Percentiles rank a stretch among this genome's conserved stretches.
Conservation (phyloP, 1,140 invertebrate species). For the Dolichoris vasculosae region DNA sequence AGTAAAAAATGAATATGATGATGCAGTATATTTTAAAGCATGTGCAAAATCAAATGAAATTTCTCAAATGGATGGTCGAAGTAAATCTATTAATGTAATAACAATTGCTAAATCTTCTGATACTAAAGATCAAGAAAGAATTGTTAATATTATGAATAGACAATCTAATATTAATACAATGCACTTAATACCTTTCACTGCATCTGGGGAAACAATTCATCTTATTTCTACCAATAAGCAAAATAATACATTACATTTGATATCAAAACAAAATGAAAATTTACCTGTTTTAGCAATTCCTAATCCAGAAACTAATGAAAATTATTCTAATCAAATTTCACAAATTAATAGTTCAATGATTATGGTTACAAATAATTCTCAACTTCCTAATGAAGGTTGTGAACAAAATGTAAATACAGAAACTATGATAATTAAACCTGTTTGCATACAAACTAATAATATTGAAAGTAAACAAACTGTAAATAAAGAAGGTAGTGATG, state of each 20-base stretch:
- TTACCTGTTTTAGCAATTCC: conserved; percentile 65
- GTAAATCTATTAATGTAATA: conserved; percentile 39
- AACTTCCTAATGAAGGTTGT: background rate
- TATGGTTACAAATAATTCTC: background rate
- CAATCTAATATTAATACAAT: conserved; percentile 8
- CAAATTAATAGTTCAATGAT: conserved; percentile 50
- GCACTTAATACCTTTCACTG: conserved; percentile 48
- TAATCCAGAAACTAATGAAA: conserved; percentile 64
- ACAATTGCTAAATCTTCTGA: conserved; percentile 38
- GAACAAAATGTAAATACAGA: background rate
- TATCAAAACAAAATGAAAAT: conserved; percentile 66
- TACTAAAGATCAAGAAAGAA: background rate
- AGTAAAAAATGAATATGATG: conserved; percentile 50
- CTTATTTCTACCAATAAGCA: conserved; percentile 56
- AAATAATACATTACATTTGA: conserved; percentile 63
- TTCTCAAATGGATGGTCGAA: background rate
- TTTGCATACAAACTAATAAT: background rate
- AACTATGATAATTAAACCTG: conserved; percentile 26
- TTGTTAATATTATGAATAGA: background rate
- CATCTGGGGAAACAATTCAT: conserved; percentile 37
- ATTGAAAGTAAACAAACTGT: conserved; percentile 2
- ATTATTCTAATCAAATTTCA: conserved; percentile 66
- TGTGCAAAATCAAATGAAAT: background rate
- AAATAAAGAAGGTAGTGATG: conserved; percentile 56
- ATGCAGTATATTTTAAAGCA: conserved; percentile 30